Evolutionary conservation across 1,140 invertebrate species (phyloP).

Genomic region (Galleria mellonella): DNA sequence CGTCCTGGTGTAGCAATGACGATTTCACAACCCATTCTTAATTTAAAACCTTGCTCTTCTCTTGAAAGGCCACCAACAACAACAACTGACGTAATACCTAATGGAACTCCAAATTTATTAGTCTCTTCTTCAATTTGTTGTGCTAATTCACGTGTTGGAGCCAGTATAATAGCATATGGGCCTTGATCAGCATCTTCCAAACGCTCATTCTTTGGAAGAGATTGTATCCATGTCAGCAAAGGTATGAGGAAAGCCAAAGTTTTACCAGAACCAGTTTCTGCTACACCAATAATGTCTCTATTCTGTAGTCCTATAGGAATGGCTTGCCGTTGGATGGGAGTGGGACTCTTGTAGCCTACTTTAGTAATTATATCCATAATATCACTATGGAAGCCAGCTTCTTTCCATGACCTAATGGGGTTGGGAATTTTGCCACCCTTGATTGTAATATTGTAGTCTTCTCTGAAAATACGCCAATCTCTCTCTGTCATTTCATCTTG

Average conservation of each 20-base stretch:
- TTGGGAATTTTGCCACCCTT: constrained; percentile 98
- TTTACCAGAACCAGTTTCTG: constrained; percentile 99
- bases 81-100: constrained; percentile 97
- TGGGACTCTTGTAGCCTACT: constrained; percentile 98
- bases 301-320: constrained; percentile 99
- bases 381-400: constrained; percentile 93
- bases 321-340: constrained; percentile 99
- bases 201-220: constrained; percentile 95
- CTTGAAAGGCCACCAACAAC: constrained; percentile 98
- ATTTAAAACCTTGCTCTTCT: constrained; percentile 98
- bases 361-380: constrained; percentile 96
- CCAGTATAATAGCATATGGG: constrained; percentile 99
- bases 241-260: constrained; percentile 99
- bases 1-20: constrained; percentile 99
- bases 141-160: constrained; percentile 98
- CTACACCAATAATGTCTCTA: constrained; percentile 99
- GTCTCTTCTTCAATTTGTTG: constrained; percentile 99
- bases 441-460: constrained; percentile 99
- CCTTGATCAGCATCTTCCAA: constrained; percentile 95
- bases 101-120: constrained; percentile 95
- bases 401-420: constrained; percentile 96
- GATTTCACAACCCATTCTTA: constrained; percentile 98
- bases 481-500: constrained; percentile 97
- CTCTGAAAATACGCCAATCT: constrained; percentile 99
- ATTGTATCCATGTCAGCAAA: constrained; percentile 97